Conservation (phyloP, 2,888 invertebrate species). For the Buathra laborator region DNA sequence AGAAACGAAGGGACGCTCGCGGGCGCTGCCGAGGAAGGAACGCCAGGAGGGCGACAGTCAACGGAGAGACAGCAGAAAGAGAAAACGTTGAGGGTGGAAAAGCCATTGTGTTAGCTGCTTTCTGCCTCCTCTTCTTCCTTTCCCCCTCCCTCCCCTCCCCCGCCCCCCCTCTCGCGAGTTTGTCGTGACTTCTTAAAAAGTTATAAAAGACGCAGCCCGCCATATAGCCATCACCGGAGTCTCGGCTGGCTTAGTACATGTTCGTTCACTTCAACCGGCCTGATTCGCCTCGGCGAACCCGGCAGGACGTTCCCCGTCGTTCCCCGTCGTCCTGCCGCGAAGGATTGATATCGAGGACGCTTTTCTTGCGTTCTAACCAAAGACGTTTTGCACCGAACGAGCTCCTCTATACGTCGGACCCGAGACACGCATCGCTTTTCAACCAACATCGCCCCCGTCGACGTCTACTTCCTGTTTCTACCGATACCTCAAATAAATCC, state of each 20-base stretch:
- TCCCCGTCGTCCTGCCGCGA: slow-evolving; percentile 63
- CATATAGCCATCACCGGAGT: slow-evolving; percentile 63
- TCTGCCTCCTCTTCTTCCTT: slow-evolving; percentile 62
- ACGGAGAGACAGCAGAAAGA: slow-evolving; percentile 65
- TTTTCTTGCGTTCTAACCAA: slow-evolving; percentile 69
- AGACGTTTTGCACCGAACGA: slow-evolving; percentile 33
- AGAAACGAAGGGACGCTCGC: slow-evolving; percentile 53
- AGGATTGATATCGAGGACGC: slow-evolving; percentile 76
- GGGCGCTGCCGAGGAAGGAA: slow-evolving; percentile 37
- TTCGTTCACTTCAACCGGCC: slow-evolving; percentile 52
- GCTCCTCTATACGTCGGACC: slow-evolving; percentile 51
- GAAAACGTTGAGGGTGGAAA: slow-evolving; percentile 70
- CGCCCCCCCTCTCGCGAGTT: slow-evolving; percentile 74
- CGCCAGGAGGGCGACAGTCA: slow-evolving; percentile 65
- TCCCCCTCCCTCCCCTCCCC: slow-evolving; percentile 18
- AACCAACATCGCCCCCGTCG: slow-evolving; percentile 53
- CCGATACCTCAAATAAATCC: slow-evolving; percentile 67
- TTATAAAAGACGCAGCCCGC: slow-evolving; percentile 77
- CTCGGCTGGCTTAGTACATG: slow-evolving; percentile 29
- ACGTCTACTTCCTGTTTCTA: slow-evolving; percentile 64
- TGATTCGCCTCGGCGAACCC: slow-evolving; percentile 69
- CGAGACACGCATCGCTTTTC: slow-evolving; percentile 67
- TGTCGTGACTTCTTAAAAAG: slow-evolving; percentile 81
- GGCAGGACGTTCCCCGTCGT: slow-evolving; percentile 72
- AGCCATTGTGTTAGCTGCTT: slow-evolving; percentile 78